phyloP scores from a whole-genome alignment of 2,113 vertebrate genomes.

The Melospiza melodia region DNA sequence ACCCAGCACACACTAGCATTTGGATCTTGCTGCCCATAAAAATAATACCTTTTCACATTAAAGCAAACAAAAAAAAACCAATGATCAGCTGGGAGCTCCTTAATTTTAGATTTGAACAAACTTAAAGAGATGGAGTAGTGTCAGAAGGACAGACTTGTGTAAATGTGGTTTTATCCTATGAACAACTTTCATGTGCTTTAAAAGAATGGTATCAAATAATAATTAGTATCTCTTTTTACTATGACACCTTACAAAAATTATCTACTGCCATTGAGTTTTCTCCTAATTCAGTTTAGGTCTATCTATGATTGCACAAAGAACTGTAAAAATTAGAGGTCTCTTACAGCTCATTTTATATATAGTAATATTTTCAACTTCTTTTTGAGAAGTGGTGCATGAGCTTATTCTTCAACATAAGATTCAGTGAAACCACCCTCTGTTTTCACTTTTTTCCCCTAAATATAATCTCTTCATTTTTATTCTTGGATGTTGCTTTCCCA shows the following conservation, averaged over 20 bases:
- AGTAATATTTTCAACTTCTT: neutral
- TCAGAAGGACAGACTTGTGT: neutral
- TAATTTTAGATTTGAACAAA: neutral
- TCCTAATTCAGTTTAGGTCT: neutral
- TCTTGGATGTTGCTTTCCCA: neutral
- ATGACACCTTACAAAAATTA: neutral
- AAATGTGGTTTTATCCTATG: neutral
- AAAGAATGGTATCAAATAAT: neutral
- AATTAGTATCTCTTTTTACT: neutral
- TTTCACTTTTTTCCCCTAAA: neutral
- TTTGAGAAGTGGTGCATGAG: neutral
- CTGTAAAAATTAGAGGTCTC: neutral
- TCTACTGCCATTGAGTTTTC: neutral
- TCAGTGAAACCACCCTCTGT: neutral
- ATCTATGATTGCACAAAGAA: neutral
- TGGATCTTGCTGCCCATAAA: neutral
- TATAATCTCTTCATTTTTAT: neutral
- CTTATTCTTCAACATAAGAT: neutral
- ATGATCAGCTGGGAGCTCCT: neutral
- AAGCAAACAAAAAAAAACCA: neutral
- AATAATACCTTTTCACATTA: neutral
- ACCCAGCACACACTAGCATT: neutral
- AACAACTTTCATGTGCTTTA: neutral
- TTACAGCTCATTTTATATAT: neutral
- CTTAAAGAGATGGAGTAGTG: neutral